Base-by-base conservation (phyloP, 2,797 vertebrate genomes). In the Lerista edwardsae region DNA sequence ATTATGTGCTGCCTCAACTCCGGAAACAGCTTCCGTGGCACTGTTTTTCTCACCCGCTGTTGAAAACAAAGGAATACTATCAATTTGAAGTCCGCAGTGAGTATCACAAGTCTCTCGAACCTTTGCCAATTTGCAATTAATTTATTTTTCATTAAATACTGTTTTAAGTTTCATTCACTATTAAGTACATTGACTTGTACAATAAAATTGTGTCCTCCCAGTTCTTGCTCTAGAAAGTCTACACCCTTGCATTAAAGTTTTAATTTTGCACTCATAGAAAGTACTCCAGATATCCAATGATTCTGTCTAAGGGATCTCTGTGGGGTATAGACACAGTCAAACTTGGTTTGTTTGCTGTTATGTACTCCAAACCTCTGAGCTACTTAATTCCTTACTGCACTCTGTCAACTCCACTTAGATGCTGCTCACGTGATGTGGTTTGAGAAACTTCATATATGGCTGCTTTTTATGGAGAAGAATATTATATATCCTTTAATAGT, bases 401-500 rank as follows among this genome's bases (percentile, higher is more conserved):
- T 88, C 65, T 29, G 3, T 92, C 36, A 79, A 84, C 4, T 92
- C 80, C 86, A 94, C 2, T 81, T 95, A 99, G 99, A 97, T 94
- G 98, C 98, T 2, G 98, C 99, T 11, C 97, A 99, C 67, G 96
- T 99, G 87, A 99, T 99, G 99, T 99, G 99, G 99, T 99, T 99
- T 91, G 98, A 99, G 91, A 98, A 98, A 91, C 96, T 98, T 82
- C 98, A 99, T 1, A 97, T 99, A 81, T 99, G 98, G 98, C 97
- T 99, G 93, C 97, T 99, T 90, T 99, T 99, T 90, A 91, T 98
- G 94, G 99, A 99, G 90, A 99, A 98, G 94, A 99, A 99, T 87
- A 86, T 99, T 80, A 98, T 99, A 86, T 99, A 99, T 88, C 98
- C 99, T 0, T 95, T 99, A 80, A 96, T 99, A 93, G 97, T 99